phyloP scores from a whole-genome alignment of 2,888 invertebrate genomes.

The Drepanosiphum platanoidis region DNA sequence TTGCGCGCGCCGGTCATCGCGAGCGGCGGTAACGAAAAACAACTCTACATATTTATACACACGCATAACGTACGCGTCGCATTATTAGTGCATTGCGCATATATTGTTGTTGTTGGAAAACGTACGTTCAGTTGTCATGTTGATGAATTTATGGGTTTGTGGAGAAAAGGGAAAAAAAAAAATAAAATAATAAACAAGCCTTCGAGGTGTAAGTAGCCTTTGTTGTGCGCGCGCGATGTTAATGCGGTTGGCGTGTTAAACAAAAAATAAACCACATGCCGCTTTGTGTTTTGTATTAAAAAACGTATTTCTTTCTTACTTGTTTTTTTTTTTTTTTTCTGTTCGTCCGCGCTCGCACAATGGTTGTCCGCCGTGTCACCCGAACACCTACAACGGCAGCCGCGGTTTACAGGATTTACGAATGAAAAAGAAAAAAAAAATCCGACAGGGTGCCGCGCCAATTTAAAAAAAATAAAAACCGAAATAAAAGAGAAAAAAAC shows the following conservation, averaged over 20 bases:
- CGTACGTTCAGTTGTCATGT: constrained; percentile 51
- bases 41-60: background rate
- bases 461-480: constrained; percentile 21
- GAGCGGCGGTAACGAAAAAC: background rate
- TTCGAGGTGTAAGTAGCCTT: constrained; percentile 47
- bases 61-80: background rate
- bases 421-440: constrained; percentile 15
- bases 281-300: constrained; percentile 25
- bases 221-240: constrained; percentile 45
- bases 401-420: constrained; percentile 54
- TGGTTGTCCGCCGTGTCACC: constrained; percentile 34
- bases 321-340: constrained; percentile 15
- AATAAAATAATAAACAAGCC: constrained; percentile 46
- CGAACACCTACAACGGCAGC: constrained; percentile 56
- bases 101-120: constrained; percentile 37
- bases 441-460: constrained; percentile 4
- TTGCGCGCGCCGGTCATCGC: constrained; percentile 6
- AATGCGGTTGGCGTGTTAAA: constrained; percentile 54
- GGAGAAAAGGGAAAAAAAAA: constrained; percentile 28
- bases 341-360: background rate
- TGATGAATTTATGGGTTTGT: constrained; percentile 59
- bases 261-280: constrained; percentile 55
- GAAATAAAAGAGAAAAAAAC: too few species aligned
- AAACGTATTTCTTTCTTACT: constrained; percentile 2
- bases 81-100: background rate